These are phyloP conservation scores for Pseudochaenichthys georgianus DNA, from an alignment of 2,797 vertebrate species.

Conservation along the genomic window DNA sequence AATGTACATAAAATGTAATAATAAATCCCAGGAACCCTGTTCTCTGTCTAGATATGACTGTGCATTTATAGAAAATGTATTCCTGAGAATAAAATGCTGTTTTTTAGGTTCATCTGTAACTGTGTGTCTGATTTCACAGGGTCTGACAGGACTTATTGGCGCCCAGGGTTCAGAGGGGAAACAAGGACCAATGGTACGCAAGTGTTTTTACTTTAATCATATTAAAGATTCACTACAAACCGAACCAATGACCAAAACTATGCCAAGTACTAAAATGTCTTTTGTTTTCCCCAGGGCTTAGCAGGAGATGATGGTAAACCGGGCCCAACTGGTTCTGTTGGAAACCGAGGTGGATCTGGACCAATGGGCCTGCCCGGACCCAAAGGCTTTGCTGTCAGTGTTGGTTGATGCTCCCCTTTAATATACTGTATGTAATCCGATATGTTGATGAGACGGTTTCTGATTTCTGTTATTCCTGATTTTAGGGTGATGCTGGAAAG, in stretches of 20 bases:
- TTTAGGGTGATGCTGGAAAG: constrained; percentile 95
- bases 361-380: constrained; percentile 95
- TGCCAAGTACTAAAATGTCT: not conserved
- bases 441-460: not conserved
- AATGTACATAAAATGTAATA: too few species aligned
- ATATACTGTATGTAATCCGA: not conserved
- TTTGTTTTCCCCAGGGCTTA: constrained; percentile 84
- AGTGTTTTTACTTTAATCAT: not conserved
- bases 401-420: not conserved
- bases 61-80: not conserved
- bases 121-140: constrained; percentile 80
- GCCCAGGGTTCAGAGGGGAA: constrained; percentile 95
- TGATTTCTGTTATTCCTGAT: constrained; percentile 5
- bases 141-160: constrained; percentile 93
- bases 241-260: not conserved
- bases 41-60: not conserved
- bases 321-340: constrained; percentile 90
- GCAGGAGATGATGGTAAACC: constrained; percentile 94
- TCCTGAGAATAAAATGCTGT: not conserved
- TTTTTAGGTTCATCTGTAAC: not conserved
- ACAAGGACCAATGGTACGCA: constrained; percentile 91
- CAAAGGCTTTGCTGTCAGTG: constrained; percentile 94
- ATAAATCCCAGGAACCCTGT: too few species aligned
- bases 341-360: constrained; percentile 90
- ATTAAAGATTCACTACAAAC: not conserved